A percentile compares a stretch with the other conserved stretches of the same genome.
Conservation (phyloP, 2,113 vertebrate genomes). For the Amia ocellicauda region DNA sequence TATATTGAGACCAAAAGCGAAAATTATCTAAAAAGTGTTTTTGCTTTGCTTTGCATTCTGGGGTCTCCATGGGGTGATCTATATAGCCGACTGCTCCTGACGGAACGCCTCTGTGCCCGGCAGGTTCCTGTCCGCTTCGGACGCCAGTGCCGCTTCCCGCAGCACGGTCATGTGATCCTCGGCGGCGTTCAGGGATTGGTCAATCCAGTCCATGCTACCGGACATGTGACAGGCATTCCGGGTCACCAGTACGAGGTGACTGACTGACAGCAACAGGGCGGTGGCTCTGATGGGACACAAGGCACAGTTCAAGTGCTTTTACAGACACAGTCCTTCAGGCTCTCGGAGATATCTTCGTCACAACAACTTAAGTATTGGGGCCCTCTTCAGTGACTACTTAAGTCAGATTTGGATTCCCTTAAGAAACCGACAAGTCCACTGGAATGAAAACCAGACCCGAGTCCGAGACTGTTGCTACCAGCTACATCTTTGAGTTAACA, state of each 20-base stretch:
- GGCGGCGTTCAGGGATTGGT: slow-evolving; percentile 80
- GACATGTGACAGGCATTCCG: slow-evolving; percentile 89
- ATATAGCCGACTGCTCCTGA: slow-evolving; percentile 83
- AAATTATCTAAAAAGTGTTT: no score
- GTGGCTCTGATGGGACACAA: slow-evolving; percentile 68
- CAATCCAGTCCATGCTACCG: slow-evolving; percentile 85
- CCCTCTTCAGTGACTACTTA: no score
- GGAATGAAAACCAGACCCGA: no score
- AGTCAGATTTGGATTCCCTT: no score
- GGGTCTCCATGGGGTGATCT: slow-evolving; percentile 22
- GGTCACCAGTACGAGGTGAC: slow-evolving; percentile 91
- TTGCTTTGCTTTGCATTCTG: no score
- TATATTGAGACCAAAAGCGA: no score
- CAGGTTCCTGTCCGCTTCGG: slow-evolving; percentile 70
- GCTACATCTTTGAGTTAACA: no score
- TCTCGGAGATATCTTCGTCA: no score
- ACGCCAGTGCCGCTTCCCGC: slow-evolving; percentile 83
- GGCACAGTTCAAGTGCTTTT: not conserved
- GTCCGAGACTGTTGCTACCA: no score
- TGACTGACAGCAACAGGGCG: slow-evolving; percentile 84
- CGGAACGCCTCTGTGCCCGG: slow-evolving; percentile 56
- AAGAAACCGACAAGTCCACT: no score
- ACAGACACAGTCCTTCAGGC: not conserved
- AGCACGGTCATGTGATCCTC: slow-evolving; percentile 90
- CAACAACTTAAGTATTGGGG: no score